phyloP scores from a whole-genome alignment of 1,140 invertebrate genomes.

The Chironomus striatipennis region DNA sequence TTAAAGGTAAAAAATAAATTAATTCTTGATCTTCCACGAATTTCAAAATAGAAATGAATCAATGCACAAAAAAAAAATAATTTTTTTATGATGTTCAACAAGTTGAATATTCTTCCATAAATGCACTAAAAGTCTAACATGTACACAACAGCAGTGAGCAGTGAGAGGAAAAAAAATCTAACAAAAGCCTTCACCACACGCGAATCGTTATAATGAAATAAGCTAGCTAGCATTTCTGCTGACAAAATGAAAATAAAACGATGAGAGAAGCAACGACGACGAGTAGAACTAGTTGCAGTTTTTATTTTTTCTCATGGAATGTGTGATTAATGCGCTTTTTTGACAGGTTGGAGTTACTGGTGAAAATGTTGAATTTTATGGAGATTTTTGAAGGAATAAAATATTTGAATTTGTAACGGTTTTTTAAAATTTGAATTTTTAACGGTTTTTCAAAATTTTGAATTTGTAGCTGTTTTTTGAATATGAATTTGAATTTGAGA shows the following conservation, averaged over 20 bases:
- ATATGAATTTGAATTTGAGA: too few relatives aligned
- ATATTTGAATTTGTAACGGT: neutral
- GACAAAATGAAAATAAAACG: slow-evolving; percentile 1
- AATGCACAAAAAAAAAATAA: neutral
- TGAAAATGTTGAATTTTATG: neutral
- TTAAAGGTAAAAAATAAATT: neutral
- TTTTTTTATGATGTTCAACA: neutral
- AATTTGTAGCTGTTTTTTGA: neutral
- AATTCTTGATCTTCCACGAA: neutral
- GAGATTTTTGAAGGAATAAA: too few relatives aligned
- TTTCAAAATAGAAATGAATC: neutral
- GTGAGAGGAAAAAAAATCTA: neutral
- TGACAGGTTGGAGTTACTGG: neutral
- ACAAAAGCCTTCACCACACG: slow-evolving; percentile 11
- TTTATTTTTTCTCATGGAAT: too few relatives aligned
- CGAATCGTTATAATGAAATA: neutral
- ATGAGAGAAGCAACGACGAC: neutral
- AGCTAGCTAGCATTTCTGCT: neutral
- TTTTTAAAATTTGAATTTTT: neutral
- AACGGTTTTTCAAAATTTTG: neutral
- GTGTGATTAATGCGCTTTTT: too few relatives aligned
- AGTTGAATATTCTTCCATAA: neutral
- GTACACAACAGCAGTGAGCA: neutral
- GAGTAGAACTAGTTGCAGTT: too few relatives aligned
- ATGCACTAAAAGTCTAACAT: neutral